Base-by-base conservation (phyloP, 1,140 invertebrate species). In the Drosophila neocordata region DNA sequence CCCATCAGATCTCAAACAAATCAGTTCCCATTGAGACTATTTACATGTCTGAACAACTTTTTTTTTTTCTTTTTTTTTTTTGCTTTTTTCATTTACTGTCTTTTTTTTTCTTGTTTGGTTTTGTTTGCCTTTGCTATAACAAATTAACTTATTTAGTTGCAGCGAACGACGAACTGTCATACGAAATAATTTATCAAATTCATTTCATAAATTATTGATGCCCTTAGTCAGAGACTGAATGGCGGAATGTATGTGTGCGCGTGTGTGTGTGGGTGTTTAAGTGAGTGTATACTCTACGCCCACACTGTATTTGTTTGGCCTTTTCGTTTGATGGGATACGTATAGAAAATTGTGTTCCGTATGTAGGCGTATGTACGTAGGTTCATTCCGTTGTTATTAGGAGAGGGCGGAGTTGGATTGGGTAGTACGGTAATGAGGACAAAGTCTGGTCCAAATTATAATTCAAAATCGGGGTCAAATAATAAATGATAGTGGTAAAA, bases 161-260 rank as follows among this genome's bases (percentile, higher is more conserved):
- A 35, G 57, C 51, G 8, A 65, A 60, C 58, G 41, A 24, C 52
- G 71, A 67, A 69, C 76, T 61, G 69, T 74, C 67, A 70, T 67
- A 74, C 67, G 37, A 84, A 85, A 85, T 84, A 80, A 85, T 85
- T 85, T 72, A 85, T 85, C 81, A 85, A 81, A 81, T 71, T 67
- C 62, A 27, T 58, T 35, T 60, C n/a, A 73, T 79, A 75, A 81
- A 78, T 85, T 62, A 75, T 87, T 75, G 53, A 82, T 87, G 74
- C 35, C 20, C 53, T 22, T 13, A 37, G 59, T 15, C 27, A 48
- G 57, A 7, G 35, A 64, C 62, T 12, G 31, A 35, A 12, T 44
- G 24, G 13, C 38, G 9, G 38, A 37, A 41, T 55, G 61, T 61
- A 38, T 34, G 37, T 4, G 31, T 15, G 18, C 11, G 52, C 41